These are phyloP conservation scores for Hypomecis atomaria DNA, from an alignment of 2,888 invertebrate genomes.

Conservation along the genomic window DNA sequence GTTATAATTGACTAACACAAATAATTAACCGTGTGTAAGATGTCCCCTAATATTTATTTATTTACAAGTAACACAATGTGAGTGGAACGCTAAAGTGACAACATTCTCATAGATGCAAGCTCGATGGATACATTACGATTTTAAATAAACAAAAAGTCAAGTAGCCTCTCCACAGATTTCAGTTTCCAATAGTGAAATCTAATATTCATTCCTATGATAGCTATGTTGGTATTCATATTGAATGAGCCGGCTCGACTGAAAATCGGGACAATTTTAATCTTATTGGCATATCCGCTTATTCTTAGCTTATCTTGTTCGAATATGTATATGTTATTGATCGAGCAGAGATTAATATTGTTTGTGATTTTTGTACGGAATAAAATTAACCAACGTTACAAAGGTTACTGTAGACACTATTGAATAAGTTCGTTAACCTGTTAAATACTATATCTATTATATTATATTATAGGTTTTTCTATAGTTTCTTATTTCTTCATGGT, in stretches of 20 bases:
- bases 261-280: slow-evolving; percentile 58
- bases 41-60: too few species aligned
- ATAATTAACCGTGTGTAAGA: too few species aligned
- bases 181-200: slow-evolving; percentile 69
- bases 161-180: slow-evolving; percentile 52
- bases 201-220: slow-evolving; percentile 75
- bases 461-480: too few species aligned
- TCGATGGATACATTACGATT: background rate
- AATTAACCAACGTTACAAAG: too few species aligned
- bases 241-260: slow-evolving; percentile 52
- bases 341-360: slow-evolving; percentile 22
- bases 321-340: slow-evolving; percentile 44
- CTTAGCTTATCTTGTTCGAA: slow-evolving; percentile 29
- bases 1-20: too few species aligned
- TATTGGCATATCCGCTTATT: slow-evolving; percentile 42
- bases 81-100: too few species aligned
- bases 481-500: too few species aligned
- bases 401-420: too few species aligned
- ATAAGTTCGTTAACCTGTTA: too few species aligned
- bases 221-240: slow-evolving; percentile 67
- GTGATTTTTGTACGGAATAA: slow-evolving; percentile 2
- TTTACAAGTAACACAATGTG: too few species aligned
- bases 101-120: too few species aligned
- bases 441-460: too few species aligned
- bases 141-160: slow-evolving; percentile 4